Percentiles rank a stretch among this genome's conserved stretches.
Evolutionary conservation across 2,888 invertebrate genomes (phyloP).

Genomic region (Steinernema carpocapsae): DNA sequence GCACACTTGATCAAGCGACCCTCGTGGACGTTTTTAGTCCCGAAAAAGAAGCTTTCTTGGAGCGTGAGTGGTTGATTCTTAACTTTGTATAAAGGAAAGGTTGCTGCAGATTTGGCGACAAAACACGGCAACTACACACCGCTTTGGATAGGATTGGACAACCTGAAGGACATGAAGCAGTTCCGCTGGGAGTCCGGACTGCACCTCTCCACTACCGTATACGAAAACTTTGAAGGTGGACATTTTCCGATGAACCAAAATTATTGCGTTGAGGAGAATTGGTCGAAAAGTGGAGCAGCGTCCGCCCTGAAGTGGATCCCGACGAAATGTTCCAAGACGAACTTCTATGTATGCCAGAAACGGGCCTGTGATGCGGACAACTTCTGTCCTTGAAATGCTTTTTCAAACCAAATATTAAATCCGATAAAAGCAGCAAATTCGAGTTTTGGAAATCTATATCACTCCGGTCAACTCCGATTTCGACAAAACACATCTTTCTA

Average conservation of each 20-base stretch:
- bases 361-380: conserved; percentile 4
- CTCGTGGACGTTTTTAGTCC: conserved; percentile 24
- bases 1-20: not conserved
- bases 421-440: not conserved
- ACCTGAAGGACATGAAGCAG: not conserved
- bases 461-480: too few species aligned
- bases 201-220: not conserved
- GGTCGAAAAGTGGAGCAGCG: not conserved
- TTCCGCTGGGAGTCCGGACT: not conserved
- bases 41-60: conserved; percentile 10
- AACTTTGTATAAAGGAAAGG: not conserved
- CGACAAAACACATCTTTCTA: too few species aligned
- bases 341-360: conserved; percentile 11
- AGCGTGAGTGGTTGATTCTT: not conserved
- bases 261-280: not conserved
- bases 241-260: not conserved
- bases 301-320: not conserved
- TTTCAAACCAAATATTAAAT: not conserved
- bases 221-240: not conserved
- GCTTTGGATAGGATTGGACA: conserved; percentile 9
- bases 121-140: not conserved
- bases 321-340: not conserved
- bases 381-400: not conserved
- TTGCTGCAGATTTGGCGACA: not conserved
- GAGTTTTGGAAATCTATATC: too few species aligned